Evolutionary conservation across 1,140 invertebrate species (phyloP).

Genomic region (Hyposmocoma kahamanoa): DNA sequence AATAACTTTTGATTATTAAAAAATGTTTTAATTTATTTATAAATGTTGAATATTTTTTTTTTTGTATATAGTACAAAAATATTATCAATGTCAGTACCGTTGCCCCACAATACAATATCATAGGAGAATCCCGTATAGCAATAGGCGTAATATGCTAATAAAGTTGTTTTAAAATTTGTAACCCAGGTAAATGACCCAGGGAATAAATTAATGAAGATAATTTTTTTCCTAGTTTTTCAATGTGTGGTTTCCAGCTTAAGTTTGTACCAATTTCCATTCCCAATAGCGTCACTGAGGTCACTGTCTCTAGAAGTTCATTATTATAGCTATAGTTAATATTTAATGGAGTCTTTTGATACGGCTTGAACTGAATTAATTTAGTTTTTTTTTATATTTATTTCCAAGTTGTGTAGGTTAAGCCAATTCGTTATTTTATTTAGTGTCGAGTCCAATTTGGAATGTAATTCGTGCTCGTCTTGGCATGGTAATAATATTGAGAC

Average conservation of each 20-base stretch:
- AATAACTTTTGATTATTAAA: too few species aligned
- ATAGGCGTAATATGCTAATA: not conserved
- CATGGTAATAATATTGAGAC: not conserved
- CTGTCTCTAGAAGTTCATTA: not conserved
- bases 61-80: not conserved
- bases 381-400: conserved; percentile 4
- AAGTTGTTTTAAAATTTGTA: not conserved
- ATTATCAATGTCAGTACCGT: not conserved
- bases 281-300: not conserved
- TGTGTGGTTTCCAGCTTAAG: not conserved
- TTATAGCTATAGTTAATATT: conserved; percentile 3
- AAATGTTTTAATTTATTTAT: not conserved
- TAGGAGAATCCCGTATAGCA: not conserved
- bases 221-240: not conserved
- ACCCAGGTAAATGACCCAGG: not conserved
- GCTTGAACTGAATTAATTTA: conserved; percentile 5
- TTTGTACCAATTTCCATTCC: not conserved
- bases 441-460: not conserved
- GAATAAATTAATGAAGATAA: not conserved
- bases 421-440: not conserved
- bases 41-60: not conserved
- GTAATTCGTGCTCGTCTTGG: not conserved
- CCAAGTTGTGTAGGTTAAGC: not conserved
- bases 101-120: not conserved
- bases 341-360: not conserved